Base-by-base conservation (phyloP, 2,888 invertebrate genomes). In the Notocelia uddmanniana region DNA sequence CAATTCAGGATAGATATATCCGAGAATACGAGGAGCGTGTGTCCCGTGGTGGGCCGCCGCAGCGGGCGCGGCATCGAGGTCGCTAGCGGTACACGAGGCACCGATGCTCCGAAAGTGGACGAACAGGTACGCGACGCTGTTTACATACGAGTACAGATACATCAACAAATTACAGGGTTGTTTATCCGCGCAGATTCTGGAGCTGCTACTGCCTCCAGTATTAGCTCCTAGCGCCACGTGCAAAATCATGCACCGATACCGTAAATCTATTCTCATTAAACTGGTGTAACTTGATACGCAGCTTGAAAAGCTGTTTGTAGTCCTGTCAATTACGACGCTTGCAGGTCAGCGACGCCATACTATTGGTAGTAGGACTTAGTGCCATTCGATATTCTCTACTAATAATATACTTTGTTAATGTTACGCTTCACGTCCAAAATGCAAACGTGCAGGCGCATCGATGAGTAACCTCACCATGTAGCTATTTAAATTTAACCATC, bases 91-190 rank as follows among this genome's bases (percentile, higher is more conserved):
- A 93, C 89, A 88, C 85, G 84, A 84, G 89, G 88, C 87, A 84
- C 83, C 89, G 88, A 85, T 85, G 88, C 89, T 88, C 91, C 92
- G 90, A 93, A 93, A 93, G 91, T 90, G 90, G 93, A 92, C 85
- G 93, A 92, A 85, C 93, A 93, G 93, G 93, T 93, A 93, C 86
- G 90, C 88, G 90, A 90, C 91, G 87, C 91, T 91, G 85, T 91
- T 91, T 89, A 90, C 89, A 88, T 91, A 92, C 89, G 87, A 88
- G 91, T 91, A 66, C 69, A 52, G n/a, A n/a, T 58, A 57, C 31
- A 90, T 87, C 83, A 89, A 81, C 89, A 89, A 89, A 90, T 90
- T 88, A 86, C 89, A 89, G 87, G 87, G 88, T 85, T 84, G 81
- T 83, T 85, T 85, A 84, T 82, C 82, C 78, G 76, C 76, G 68